Evolutionary conservation across 1,140 invertebrate species (phyloP), one percentile per base, ranked within the genome.

Genomic region (Lasioglossum albipes): DNA sequence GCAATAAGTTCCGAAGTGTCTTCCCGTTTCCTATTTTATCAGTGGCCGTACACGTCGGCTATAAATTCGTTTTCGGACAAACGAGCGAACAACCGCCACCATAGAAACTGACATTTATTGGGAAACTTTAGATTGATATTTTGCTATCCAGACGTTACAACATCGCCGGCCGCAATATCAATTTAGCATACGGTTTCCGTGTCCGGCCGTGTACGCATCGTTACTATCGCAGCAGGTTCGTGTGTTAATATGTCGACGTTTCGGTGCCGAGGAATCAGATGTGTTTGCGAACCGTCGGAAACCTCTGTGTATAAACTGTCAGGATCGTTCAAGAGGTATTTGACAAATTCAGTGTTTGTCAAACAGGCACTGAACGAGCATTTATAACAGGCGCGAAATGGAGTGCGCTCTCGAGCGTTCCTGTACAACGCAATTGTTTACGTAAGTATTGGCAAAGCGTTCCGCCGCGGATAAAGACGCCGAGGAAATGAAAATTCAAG

Each of bases 111-210:
- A 79, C 70, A 49, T 73, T 74, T 79, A 79, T 79, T 79, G 77
- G 77, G 22, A 74, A 79, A 79, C 77, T 79, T 79, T 74, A 45
- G 70, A 79, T 79, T 79, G 77, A 79, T 79, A 79, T 79, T 79
- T 79, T 49, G 77, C 61, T 74, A 62, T 27, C 27, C 62, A 74
- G 70, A 74, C 70, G 62, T 73, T 57, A 52, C 45, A 66, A 7
- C 69, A 36, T 42, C 77, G 45, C 64, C 61, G 41, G 52, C 52
- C 66, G 70, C 77, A 74, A 73, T 73, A 74, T 74, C 76, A 79
- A 79, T 62, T 41, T n/a, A 13, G 13, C 36, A 41, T 66, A 49
- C 31, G 31, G 72, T 52, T 79, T 73, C 18, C 18, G 7, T 18
- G 76, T 65, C 69, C 57, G 70, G 31, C 69, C 54, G 57, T 45